phyloP scores from a whole-genome alignment of 2,113 vertebrate species.

The Gymnocephalus cernua region DNA sequence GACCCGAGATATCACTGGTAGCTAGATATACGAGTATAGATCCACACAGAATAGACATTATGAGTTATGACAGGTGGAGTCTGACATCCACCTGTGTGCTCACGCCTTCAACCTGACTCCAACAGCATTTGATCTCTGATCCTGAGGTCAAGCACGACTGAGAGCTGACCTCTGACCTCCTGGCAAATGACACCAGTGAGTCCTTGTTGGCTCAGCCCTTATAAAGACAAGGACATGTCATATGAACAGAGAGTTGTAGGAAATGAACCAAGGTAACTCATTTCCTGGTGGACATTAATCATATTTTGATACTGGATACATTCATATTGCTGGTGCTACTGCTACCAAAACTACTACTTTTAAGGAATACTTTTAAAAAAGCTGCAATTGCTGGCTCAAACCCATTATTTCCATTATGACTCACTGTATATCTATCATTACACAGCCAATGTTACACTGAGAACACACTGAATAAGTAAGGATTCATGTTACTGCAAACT shows the following conservation, averaged over 20 bases:
- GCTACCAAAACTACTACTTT: not conserved
- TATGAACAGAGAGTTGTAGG: not conserved
- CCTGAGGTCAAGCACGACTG: constrained; percentile 38
- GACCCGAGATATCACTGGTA: not conserved
- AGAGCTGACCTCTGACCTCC: constrained; percentile 54
- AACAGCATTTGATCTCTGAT: constrained; percentile 24
- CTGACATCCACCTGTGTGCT: constrained; percentile 45
- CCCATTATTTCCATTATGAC: no score
- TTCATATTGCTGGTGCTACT: not conserved
- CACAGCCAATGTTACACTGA: no score
- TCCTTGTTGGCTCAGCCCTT: constrained; percentile 7
- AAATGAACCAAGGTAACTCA: not conserved
- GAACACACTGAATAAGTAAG: no score
- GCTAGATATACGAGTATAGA: not conserved
- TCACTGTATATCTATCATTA: no score
- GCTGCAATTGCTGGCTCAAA: no score
- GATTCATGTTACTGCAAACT: no score
- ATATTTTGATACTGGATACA: not conserved
- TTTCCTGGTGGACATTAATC: not conserved
- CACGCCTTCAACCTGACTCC: constrained; percentile 28
- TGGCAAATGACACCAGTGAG: constrained; percentile 17
- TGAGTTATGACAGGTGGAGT: not conserved
- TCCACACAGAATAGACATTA: not conserved
- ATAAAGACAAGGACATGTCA: constrained; percentile 25
- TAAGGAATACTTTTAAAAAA: no score